Conservation (phyloP, 2,797 vertebrate genomes). For the Psittacula derbiana region DNA sequence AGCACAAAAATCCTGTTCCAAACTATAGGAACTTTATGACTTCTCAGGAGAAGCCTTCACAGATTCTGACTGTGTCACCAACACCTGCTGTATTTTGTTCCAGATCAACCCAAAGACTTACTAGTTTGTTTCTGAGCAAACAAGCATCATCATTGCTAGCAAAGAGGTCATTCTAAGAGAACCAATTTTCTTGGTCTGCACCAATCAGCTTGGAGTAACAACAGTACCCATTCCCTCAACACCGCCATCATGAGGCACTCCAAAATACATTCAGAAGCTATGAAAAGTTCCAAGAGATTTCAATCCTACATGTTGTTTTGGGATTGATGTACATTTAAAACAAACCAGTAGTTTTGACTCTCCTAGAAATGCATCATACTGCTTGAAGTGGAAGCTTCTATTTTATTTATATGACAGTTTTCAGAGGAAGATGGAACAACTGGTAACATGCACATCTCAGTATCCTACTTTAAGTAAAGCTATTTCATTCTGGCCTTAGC, state of each 20-base stretch:
- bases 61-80: not conserved
- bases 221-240: not conserved
- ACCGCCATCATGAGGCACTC: not conserved
- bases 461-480: not conserved
- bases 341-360: not conserved
- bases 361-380: not conserved
- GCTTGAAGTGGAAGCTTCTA: not conserved
- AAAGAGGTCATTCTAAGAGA: not conserved
- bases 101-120: not conserved
- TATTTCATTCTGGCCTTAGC: not conserved
- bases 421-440: not conserved
- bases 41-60: not conserved
- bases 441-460: not conserved
- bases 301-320: not conserved
- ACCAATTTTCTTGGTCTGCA: not conserved
- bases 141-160: not conserved
- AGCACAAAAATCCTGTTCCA: not conserved
- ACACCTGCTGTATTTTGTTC: not conserved
- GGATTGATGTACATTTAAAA: not conserved
- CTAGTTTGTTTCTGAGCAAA: not conserved
- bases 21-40: not conserved
- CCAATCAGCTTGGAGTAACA: not conserved
- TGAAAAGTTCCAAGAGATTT: not conserved
- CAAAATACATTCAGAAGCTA: not conserved
- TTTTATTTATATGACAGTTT: not conserved